Evolutionary conservation across 2,888 invertebrate species (phyloP), one percentile per base, ranked within the genome.

Genomic region (Poecilus cupreus): DNA sequence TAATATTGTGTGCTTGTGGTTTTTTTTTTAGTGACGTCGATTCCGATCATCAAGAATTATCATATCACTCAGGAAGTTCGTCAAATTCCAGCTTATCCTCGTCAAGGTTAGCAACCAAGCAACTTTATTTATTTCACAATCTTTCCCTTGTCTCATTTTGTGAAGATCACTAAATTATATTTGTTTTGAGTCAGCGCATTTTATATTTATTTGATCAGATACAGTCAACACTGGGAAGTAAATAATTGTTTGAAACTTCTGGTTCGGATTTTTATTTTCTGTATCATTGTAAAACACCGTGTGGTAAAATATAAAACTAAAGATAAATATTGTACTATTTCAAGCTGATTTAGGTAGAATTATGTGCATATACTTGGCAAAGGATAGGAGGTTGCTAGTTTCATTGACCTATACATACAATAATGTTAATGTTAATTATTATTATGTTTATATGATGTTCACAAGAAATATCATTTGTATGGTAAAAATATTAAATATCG

Each of bases 81-180:
- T 94, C 93, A 83, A 93, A 91, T 87, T 92, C 92, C 85, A 92
- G 92, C 88, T 89, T 92, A 83, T 92, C 92, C 80, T 92, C 92
- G 81, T 90, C 90, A 83, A 90, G 92, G 84, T 84, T 74, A 83
- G 84, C 82, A 39, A 51, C 16, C 51, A 51, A 51, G 37, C 13
- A 8, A 60, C 26, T 18, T 46, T 57, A 68, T 51, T 22, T 51
- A 51, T 68, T 68, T 68, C 37, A 37, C 18, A 68, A 37, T 68
- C 64, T 68, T 37, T 32, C 64, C 37, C 64, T 68, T 37, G 32
- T 68, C 10, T 37, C 8, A 68, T 18, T 20, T 37, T 37, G 32
- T 68, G 37, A 2, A 8, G 18, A 8, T 51, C 16, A 51, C 51
- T 13, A 51, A 51, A 8, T 60, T 26, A 5, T 68, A 37, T 68